A percentile compares a stretch with the other conserved stretches of the same genome.
These are phyloP conservation scores for Podarcis siculus DNA, from an alignment of 2,797 vertebrate genomes.

Conservation along the genomic window DNA sequence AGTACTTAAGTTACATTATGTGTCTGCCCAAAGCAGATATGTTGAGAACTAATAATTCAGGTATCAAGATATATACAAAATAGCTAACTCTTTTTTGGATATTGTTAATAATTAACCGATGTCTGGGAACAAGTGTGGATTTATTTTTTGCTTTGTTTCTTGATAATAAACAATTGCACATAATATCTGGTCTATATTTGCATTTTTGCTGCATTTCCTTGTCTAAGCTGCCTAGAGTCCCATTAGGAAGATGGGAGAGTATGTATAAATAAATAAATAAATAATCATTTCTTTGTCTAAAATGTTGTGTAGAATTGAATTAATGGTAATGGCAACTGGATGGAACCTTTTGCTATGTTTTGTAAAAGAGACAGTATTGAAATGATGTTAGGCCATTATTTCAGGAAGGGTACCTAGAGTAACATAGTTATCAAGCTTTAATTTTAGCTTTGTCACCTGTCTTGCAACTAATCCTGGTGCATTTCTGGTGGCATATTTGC, in stretches of 20 bases:
- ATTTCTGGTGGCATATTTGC: neutral
- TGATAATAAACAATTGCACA: neutral
- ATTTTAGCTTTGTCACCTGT: neutral
- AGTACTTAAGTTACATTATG: neutral
- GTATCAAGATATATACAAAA: neutral
- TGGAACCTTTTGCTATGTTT: constrained; percentile 4
- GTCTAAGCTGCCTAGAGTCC: neutral
- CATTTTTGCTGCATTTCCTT: neutral
- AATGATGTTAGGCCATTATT: neutral
- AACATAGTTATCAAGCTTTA: neutral
- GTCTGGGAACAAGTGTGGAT: neutral
- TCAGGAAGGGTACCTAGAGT: neutral
- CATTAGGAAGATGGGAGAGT: no score
- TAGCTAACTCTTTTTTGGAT: neutral
- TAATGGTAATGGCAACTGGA: neutral
- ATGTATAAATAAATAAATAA: no score
- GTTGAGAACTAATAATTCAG: neutral
- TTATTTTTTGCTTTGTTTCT: neutral
- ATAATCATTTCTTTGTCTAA: accelerated
- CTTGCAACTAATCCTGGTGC: neutral
- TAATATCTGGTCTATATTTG: neutral
- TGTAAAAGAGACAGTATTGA: neutral
- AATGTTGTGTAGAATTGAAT: neutral
- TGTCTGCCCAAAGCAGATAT: neutral
- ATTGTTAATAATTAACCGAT: neutral